Conservation (phyloP, 1,140 invertebrate species). For the Agraylea sexmaculata region DNA sequence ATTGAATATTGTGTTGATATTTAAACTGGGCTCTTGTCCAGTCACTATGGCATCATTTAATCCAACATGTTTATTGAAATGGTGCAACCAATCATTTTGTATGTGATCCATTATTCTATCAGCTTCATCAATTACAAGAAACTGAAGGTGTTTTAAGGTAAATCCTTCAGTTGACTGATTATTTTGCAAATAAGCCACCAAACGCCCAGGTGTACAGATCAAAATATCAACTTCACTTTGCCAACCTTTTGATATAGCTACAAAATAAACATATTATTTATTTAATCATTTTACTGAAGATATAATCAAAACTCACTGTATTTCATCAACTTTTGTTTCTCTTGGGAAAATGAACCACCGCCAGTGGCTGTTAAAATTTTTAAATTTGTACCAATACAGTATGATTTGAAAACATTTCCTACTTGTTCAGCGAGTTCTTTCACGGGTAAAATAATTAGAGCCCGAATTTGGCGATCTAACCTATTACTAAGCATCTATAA, state of each 20-base stretch:
- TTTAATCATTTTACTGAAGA: slow-evolving; percentile 13
- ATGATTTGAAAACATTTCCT: slow-evolving; percentile 67
- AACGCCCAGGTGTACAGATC: slow-evolving; percentile 83
- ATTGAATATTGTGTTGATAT: slow-evolving; percentile 36
- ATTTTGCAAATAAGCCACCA: slow-evolving; percentile 87
- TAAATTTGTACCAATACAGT: slow-evolving; percentile 57
- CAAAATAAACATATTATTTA: too few species aligned
- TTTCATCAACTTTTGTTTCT: slow-evolving; percentile 62
- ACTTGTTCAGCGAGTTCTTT: slow-evolving; percentile 86
- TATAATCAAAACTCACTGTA: slow-evolving; percentile 42
- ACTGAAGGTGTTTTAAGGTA: slow-evolving; percentile 63
- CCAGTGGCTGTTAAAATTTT: slow-evolving; percentile 65
- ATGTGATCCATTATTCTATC: slow-evolving; percentile 86
- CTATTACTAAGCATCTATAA: slow-evolving; percentile 23
- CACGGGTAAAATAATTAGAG: slow-evolving; percentile 82
- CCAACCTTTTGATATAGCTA: slow-evolving; percentile 37
- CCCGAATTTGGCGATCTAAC: slow-evolving; percentile 53
- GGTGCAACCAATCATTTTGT: slow-evolving; percentile 79
- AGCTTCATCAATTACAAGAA: slow-evolving; percentile 91
- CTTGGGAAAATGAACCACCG: slow-evolving; percentile 55
- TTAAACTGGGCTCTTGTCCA: slow-evolving; percentile 31
- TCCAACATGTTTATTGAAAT: slow-evolving; percentile 50
- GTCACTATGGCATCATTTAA: slow-evolving; percentile 29
- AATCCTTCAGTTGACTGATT: slow-evolving; percentile 84
- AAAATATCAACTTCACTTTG: slow-evolving; percentile 71